These are phyloP conservation scores for Craniophora ligustri DNA, from an alignment of 2,888 invertebrate species.

Conservation along the genomic window DNA sequence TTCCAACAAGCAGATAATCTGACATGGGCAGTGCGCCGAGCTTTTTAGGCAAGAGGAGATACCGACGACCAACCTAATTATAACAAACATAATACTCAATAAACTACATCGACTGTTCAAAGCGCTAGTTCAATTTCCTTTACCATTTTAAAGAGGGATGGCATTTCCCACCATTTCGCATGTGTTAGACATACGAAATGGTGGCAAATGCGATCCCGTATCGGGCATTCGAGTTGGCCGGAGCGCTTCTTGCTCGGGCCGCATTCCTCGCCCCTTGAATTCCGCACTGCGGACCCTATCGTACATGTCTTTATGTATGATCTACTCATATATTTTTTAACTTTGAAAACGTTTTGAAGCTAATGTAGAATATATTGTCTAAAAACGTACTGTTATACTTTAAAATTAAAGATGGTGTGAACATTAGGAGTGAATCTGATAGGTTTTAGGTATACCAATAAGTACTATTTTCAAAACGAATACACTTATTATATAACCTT, in stretches of 20 bases:
- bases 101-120: constrained; percentile 14
- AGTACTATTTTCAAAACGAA: too few species aligned
- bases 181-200: constrained; percentile 48
- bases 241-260: constrained; percentile 76
- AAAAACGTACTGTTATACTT: too few species aligned
- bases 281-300: constrained; percentile 63
- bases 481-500: too few species aligned
- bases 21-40: too few species aligned
- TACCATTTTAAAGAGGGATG: too few species aligned
- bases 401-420: not conserved
- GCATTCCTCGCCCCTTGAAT: constrained; percentile 79
- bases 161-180: too few species aligned
- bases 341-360: constrained; percentile 11
- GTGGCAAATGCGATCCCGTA: constrained; percentile 57
- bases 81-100: too few species aligned
- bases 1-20: too few species aligned
- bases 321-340: constrained; percentile 42
- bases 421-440: not conserved
- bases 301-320: constrained; percentile 38
- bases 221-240: constrained; percentile 58
- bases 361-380: not conserved
- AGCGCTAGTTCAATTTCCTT: constrained; percentile 32
- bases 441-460: too few species aligned
- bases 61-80: too few species aligned
- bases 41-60: too few species aligned